phyloP scores from a whole-genome alignment of 2,888 invertebrate genomes.

The Zygothrica quintamaculata region DNA sequence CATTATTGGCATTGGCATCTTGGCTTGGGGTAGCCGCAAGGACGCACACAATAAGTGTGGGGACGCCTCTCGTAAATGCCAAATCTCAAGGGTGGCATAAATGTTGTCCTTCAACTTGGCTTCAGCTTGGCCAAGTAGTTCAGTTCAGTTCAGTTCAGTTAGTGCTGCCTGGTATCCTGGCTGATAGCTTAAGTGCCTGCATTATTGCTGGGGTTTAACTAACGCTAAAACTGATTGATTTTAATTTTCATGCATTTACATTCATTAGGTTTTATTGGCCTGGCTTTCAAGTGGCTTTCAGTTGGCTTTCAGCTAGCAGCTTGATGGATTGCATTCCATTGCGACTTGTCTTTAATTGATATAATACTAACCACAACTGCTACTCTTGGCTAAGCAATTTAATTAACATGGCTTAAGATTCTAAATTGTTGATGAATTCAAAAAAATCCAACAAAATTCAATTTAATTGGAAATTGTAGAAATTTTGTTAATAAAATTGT shows the following conservation, averaged over 20 bases:
- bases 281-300: slow-evolving; percentile 10
- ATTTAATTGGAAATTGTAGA: no score
- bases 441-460: not conserved
- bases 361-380: no score
- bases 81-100: slow-evolving; percentile 79
- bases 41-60: slow-evolving; percentile 44
- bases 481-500: no score
- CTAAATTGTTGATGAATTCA: no score
- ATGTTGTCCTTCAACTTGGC: slow-evolving; percentile 71
- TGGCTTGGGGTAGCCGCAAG: slow-evolving; percentile 50
- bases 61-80: slow-evolving; percentile 57
- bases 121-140: slow-evolving; percentile 33
- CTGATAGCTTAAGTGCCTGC: slow-evolving; percentile 76
- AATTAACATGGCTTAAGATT: no score
- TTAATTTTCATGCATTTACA: slow-evolving; percentile 75
- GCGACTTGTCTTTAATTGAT: no score
- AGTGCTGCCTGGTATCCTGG: slow-evolving; percentile 32
- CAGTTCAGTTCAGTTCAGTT: slow-evolving; percentile 3
- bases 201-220: slow-evolving; percentile 78
- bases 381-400: no score
- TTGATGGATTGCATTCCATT: slow-evolving; percentile 46
- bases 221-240: slow-evolving; percentile 82
- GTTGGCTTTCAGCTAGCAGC: slow-evolving; percentile 4
- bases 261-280: slow-evolving; percentile 64
- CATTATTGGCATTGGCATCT: slow-evolving; percentile 9